Base-by-base conservation (phyloP, 2,113 vertebrate species). In the Hemicordylus capensis region DNA sequence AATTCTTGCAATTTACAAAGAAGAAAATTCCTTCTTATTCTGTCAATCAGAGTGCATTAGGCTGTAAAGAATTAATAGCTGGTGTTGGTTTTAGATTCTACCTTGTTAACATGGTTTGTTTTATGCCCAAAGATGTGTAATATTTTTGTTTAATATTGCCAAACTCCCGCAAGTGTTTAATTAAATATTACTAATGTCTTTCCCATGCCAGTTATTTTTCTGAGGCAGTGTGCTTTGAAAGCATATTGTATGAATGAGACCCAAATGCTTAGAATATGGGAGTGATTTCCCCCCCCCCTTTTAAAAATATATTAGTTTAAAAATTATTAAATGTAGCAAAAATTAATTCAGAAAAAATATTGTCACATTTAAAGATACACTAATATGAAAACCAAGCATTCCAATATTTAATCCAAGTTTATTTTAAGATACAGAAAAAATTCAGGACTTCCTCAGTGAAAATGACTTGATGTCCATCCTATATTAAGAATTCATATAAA, bases 41-140 rank as follows among this genome's bases (percentile, higher is more conserved):
- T 75, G 2, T 19, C 42, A 56, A 34, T 64, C 11, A 51, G 11
- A 81, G 61, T 86, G 34, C 1, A 67, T 7, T 56, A 12, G 19
- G 76, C 37, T 83, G 61, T 73, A 24, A 83, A 72, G 48, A 37
- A 31, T 76, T 73, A 61, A 51, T 4, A 74, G 26, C 83, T 76
- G 56, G 22, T 46, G 83, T 1, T 75, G 28, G 6, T 34, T 83
- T 76, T 58, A 31, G 44, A 12, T 64, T 69, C 9, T 34, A 7
- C 6, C 54, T 89, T 31, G 3, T 64, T 72, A 84, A 9, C 34
- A 54, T 84, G 81, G 37, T 84, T 80, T 85, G n/a, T 83, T 83
- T 28, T 85, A 48, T 64, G 20, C 31, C 1, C 39, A 31, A 22
- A 26, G 78, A 2, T 19, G 1, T 42, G 11, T 66, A 39, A 42